Evolutionary conservation across 2,888 invertebrate species (phyloP).

Genomic region (Oxytorus armatus): DNA sequence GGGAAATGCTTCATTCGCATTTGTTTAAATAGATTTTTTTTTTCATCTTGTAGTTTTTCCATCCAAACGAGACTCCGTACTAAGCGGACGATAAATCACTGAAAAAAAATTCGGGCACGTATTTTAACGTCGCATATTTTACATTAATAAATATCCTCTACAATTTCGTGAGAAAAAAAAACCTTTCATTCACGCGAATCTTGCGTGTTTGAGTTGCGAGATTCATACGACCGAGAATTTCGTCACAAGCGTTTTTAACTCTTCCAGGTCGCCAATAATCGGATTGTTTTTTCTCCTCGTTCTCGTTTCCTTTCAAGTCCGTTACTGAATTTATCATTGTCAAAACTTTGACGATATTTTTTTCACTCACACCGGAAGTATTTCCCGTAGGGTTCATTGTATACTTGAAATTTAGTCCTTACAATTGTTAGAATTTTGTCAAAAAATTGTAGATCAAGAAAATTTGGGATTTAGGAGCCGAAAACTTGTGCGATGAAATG

Average conservation of each 20-base stretch:
- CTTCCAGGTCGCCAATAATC: slow-evolving; percentile 66
- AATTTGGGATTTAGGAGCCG: slow-evolving; percentile 50
- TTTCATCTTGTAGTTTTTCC: not conserved
- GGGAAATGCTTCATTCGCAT: not conserved
- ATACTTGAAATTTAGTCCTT: slow-evolving; percentile 36
- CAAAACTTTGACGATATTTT: slow-evolving; percentile 69
- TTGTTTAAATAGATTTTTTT: not conserved
- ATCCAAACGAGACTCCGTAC: not conserved
- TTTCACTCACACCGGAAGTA: slow-evolving; percentile 58
- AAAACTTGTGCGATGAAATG: slow-evolving; percentile 7
- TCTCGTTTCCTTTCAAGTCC: slow-evolving; percentile 32
- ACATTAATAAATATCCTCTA: slow-evolving; percentile 15
- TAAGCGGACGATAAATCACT: slow-evolving; percentile 67
- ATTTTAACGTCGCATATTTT: not conserved
- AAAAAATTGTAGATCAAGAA: slow-evolving; percentile 20
- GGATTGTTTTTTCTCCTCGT: slow-evolving; percentile 42
- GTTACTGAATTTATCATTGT: slow-evolving; percentile 42
- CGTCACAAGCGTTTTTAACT: slow-evolving; percentile 70
- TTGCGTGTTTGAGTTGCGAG: slow-evolving; percentile 58
- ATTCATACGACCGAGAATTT: slow-evolving; percentile 71
- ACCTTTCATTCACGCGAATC: slow-evolving; percentile 68
- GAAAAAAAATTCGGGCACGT: slow-evolving; percentile 28
- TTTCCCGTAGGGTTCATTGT: slow-evolving; percentile 33
- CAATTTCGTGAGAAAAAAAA: slow-evolving; percentile 31
- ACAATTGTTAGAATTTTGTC: not conserved